These are phyloP conservation scores for Pharmacophagus antenor DNA, from an alignment of 2,888 invertebrate species.

Conservation along the genomic window DNA sequence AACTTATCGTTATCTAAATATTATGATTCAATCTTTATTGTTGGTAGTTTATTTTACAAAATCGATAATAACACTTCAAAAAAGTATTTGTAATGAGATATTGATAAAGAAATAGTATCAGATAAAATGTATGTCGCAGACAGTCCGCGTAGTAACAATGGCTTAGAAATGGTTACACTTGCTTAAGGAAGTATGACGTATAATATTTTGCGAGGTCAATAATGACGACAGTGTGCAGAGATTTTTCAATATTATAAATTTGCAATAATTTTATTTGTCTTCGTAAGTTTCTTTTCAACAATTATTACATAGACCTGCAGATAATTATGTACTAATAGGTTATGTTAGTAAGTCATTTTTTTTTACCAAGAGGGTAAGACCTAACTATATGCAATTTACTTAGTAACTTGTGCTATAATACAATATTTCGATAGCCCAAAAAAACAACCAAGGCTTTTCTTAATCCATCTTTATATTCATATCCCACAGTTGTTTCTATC, in stretches of 20 bases:
- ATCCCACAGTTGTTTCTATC: no score
- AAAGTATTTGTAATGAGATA: slow-evolving; percentile 7
- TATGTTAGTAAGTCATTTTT: no score
- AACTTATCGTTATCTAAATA: slow-evolving; percentile 10
- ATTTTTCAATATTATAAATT: slow-evolving; percentile 11
- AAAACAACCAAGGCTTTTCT: no score
- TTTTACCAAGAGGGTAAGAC: no score
- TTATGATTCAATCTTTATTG: slow-evolving; percentile 11
- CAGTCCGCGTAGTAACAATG: slow-evolving; percentile 24
- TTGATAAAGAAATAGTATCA: slow-evolving; percentile 15
- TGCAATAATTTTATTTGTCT: not conserved
- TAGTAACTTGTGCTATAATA: no score
- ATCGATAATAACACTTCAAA: slow-evolving; percentile 13
- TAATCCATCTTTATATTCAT: no score
- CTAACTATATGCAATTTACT: no score
- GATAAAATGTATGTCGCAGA: slow-evolving; percentile 21
- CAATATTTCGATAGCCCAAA: no score
- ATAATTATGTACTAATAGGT: not conserved
- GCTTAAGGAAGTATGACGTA: slow-evolving; percentile 27
- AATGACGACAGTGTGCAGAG: slow-evolving; percentile 15
- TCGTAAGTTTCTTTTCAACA: not conserved
- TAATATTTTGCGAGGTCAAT: slow-evolving; percentile 16
- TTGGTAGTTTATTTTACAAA: slow-evolving; percentile 14
- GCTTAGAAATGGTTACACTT: slow-evolving; percentile 13
- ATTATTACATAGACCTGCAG: not conserved